A percentile compares a stretch with the other conserved stretches of the same genome.
phyloP scores from a whole-genome alignment of 2,888 invertebrate genomes.

The Volucella bombylans region DNA sequence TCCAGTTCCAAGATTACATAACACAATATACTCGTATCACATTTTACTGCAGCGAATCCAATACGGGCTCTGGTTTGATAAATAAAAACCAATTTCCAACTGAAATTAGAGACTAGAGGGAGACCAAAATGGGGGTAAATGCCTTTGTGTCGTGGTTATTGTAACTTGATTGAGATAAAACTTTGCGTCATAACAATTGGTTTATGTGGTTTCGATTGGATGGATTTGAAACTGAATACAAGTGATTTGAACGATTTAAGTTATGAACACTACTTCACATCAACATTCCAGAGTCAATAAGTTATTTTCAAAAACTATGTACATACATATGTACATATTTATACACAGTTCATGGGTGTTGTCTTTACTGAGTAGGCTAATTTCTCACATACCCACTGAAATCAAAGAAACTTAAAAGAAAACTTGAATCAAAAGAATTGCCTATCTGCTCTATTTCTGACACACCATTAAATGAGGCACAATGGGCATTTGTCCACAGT shows the following conservation, averaged over 20 bases:
- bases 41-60: neutral
- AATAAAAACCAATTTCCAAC: constrained; percentile 7
- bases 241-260: neutral
- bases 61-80: neutral
- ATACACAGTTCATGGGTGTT: too few relatives aligned
- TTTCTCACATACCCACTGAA: constrained; percentile 3
- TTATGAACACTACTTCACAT: neutral
- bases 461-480: constrained; percentile 22
- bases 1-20: constrained; percentile 37
- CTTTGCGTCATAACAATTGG: constrained; percentile 14
- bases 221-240: constrained; percentile 18
- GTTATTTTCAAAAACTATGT: too few relatives aligned
- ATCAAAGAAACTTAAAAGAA: constrained; percentile 29
- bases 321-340: too few relatives aligned
- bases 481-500: constrained; percentile 16
- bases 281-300: neutral
- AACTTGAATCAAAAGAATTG: constrained; percentile 1
- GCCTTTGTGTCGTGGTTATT: constrained; percentile 7
- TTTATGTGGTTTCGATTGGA: constrained; percentile 28
- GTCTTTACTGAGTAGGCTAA: neutral
- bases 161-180: constrained; percentile 18
- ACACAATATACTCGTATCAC: constrained; percentile 1
- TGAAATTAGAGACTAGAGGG: constrained; percentile 23
- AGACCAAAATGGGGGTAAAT: constrained; percentile 22
- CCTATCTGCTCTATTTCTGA: constrained; percentile 23